Evolutionary conservation across 2,888 invertebrate species (phyloP), one percentile per base, ranked within the genome.

Genomic region (Cacoxenus indagator): DNA sequence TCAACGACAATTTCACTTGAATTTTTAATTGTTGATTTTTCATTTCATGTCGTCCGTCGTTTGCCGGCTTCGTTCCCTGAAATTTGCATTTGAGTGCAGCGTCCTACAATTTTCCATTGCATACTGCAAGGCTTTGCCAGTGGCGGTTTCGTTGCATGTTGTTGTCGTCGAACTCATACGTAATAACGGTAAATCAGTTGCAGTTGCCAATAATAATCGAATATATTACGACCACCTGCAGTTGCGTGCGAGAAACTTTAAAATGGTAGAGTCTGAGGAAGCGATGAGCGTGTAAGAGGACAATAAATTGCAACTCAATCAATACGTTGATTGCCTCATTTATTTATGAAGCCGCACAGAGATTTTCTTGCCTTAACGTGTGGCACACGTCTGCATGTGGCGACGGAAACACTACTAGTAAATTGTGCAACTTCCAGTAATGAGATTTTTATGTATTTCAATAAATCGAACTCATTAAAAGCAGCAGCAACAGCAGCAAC

Each of bases 291-390:
- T 19, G 19, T n/a, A 22, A 48, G 37, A 67, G 72, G 69, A 22
- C 64, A 66, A 66, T 65, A 65, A 68, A 65, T 70, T 70, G 26
- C 61, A 62, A 62, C 75, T 74, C 75, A 70, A 74, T 78, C 80
- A 78, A 78, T 77, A 78, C 78, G 78, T 76, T 83, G 83, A 82
- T 83, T 82, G 79, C 77, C 76, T 82, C 74, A 76, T 79, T 79
- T 81, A 82, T 83, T 81, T 83, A 83, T 81, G 80, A 77, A 80
- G 75, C 74, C 70, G 71, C 75, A 73, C 70, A 75, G 75, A 81
- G 43, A 59, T 61, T 75, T 59, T 31, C 37, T 62, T 45, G 27
- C 11, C 24, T 26, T 55, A 11, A 55, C 24, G 26, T 27, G 26
- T 27, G 3, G n/a, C 48, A n/a, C 17, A 19, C 2, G 48, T 48